Evolutionary conservation across 2,113 vertebrate species (phyloP), one percentile per base, ranked within the genome.

Genomic region (Coryphaenoides rupestris): DNA sequence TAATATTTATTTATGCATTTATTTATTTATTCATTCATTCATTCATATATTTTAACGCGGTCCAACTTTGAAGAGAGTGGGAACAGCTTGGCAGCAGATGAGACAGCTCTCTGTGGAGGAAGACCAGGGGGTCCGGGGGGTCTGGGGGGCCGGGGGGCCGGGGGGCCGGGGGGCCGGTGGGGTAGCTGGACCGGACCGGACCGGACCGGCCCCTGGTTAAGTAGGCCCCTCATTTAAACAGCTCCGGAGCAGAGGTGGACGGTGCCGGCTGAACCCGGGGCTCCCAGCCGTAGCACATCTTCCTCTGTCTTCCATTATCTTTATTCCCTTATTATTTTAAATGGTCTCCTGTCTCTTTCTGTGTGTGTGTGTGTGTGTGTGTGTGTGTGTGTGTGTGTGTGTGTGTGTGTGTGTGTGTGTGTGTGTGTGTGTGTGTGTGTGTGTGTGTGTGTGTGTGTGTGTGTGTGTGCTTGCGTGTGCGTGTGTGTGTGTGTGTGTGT

Each of bases 271-370:
- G 74, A 88, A 87, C 86, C 79, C 68, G 76, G 87, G n/a, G 87
- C 86, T 87, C 82, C 77, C 83, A 84, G 81, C 85, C 60, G 16
- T 77, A 69, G 82, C 83, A 85, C 88, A 90, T 89, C 89, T 90
- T 88, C 89, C 89, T 88, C 90, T 91, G 86, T 91, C 86, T 91
- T 86, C 85, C 84, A 86, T 92, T 91, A 91, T 91, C 89, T 91
- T 89, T 91, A 89, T 88, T 90, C 88, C 87, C 89, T 88, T 90
- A 91, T 92, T 92, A 91, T 92, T 91, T 89, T 88, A 92, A 91
- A 89, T 86, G 87, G 88, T 86, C 85, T 65, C 7, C 33, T n/a
- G 33, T 40, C 33, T 40, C 33, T 40, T 40, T 40, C 33, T 40
- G 9, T 40, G 33, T 40, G 33, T 12, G 1, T 33, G 55, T 57